phyloP scores from a whole-genome alignment of 2,888 invertebrate genomes.

The Petrolisthes manimaculis region DNA sequence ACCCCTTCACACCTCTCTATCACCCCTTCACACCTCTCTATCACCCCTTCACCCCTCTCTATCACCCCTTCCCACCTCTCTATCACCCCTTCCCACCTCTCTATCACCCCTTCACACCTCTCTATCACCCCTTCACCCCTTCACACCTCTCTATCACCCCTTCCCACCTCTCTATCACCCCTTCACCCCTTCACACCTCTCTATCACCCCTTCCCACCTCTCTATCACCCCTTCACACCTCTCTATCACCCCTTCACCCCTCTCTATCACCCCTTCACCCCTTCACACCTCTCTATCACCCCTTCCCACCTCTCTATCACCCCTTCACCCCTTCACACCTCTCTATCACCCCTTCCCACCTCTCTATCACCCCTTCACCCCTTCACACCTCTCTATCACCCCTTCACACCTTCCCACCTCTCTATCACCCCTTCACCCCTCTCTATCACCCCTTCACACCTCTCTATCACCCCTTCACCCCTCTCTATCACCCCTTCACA shows the following conservation, averaged over 20 bases:
- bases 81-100: neutral
- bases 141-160: neutral
- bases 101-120: slow-evolving; percentile 4
- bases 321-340: neutral
- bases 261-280: neutral
- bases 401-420: neutral
- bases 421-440: neutral
- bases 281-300: neutral
- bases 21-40: neutral
- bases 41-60: neutral
- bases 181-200: neutral
- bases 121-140: neutral
- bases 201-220: neutral
- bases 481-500: no score
- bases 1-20: neutral
- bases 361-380: neutral
- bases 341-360: neutral
- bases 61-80: neutral
- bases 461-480: neutral
- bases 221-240: neutral
- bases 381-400: neutral
- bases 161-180: neutral
- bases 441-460: neutral
- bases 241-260: neutral
- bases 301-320: neutral